Evolutionary conservation across 2,797 vertebrate species (phyloP).

Genomic region (Meriones psammophilus): DNA sequence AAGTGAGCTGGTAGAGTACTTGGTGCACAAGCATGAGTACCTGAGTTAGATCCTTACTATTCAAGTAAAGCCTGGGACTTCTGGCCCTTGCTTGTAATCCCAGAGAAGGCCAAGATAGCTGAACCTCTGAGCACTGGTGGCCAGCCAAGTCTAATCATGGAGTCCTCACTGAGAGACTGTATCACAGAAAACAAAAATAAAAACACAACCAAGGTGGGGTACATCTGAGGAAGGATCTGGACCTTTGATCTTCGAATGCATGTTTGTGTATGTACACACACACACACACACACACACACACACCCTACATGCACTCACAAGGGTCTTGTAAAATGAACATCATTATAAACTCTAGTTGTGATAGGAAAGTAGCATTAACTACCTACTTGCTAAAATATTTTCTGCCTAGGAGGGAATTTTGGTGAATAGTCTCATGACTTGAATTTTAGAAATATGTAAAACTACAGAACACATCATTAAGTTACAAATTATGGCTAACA

Average conservation of each 20-base stretch:
- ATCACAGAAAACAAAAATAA: not conserved
- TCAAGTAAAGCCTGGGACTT: not conserved
- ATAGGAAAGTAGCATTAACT: constrained; percentile 46
- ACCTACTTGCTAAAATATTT: constrained; percentile 48
- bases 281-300: not conserved
- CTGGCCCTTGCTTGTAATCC: not conserved
- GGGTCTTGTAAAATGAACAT: not conserved
- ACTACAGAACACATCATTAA: constrained; percentile 42
- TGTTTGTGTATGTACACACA: not conserved
- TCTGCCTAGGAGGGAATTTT: constrained; percentile 35
- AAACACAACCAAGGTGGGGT: not conserved
- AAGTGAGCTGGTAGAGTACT: not conserved
- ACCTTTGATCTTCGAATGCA: not conserved
- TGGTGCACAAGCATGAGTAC: not conserved
- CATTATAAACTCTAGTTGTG: constrained; percentile 21
- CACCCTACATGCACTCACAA: not conserved
- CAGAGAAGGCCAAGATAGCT: not conserved
- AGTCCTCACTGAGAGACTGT: not conserved
- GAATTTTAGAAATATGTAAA: constrained; percentile 47
- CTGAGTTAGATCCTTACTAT: not conserved
- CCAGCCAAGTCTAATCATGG: not conserved
- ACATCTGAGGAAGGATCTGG: not conserved
- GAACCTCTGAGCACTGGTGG: too few species aligned
- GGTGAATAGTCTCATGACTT: constrained; percentile 59
- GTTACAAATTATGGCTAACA: constrained; percentile 51